These are phyloP conservation scores for Drosophila incognita DNA, from an alignment of 2,888 invertebrate species.

Conservation along the genomic window DNA sequence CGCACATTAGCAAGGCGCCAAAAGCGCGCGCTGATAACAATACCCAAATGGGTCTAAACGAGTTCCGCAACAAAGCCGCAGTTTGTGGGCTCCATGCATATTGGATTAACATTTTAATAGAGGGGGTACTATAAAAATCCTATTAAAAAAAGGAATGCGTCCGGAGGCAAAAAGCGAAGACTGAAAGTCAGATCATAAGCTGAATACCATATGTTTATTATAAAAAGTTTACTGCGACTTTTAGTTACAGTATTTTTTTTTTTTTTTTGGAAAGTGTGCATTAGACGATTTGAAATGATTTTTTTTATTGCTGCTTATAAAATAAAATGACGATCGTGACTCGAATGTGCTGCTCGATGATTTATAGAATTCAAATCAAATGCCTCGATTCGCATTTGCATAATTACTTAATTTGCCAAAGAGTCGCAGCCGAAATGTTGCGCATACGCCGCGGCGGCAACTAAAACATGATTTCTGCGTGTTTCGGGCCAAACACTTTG, in stretches of 20 bases:
- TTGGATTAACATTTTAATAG: slow-evolving; percentile 77
- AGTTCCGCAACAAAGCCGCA: slow-evolving; percentile 53
- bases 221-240: slow-evolving; percentile 41
- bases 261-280: slow-evolving; percentile 45
- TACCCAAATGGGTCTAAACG: slow-evolving; percentile 62
- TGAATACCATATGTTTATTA: slow-evolving; percentile 13
- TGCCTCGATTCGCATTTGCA: slow-evolving; percentile 62
- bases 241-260: neutral
- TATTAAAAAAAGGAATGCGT: slow-evolving; percentile 61
- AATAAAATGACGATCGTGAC: slow-evolving; percentile 63
- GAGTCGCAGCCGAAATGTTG: slow-evolving; percentile 30
- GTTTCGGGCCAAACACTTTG: slow-evolving; percentile 38
- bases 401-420: slow-evolving; percentile 73
- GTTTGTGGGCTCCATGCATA: slow-evolving; percentile 30
- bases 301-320: slow-evolving; percentile 37
- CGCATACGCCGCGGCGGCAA: slow-evolving; percentile 54
- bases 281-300: slow-evolving; percentile 15
- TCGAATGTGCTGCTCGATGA: slow-evolving; percentile 49
- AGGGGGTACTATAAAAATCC: slow-evolving; percentile 66
- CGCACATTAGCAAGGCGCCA: slow-evolving; percentile 78
- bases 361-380: slow-evolving; percentile 67
- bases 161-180: slow-evolving; percentile 25
- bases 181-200: slow-evolving; percentile 5
- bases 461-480: slow-evolving; percentile 62
- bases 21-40: slow-evolving; percentile 68